Percentiles rank a stretch among this genome's conserved stretches.
These are phyloP conservation scores for Folsomia manolachei DNA, from an alignment of 2,888 invertebrate species.

Conservation along the genomic window DNA sequence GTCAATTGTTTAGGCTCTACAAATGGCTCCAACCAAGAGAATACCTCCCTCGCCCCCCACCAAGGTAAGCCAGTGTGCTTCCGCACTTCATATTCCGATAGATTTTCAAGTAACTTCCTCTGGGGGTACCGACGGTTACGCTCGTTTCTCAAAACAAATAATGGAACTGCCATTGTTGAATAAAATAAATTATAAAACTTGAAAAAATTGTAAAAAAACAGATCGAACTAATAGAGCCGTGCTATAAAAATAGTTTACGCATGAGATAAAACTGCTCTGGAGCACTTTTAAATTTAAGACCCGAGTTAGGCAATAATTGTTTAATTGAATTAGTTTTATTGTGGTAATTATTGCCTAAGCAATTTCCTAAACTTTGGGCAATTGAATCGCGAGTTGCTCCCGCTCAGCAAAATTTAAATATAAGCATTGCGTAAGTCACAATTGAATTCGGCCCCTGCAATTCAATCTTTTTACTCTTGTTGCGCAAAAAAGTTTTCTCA, in stretches of 20 bases:
- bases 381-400: background rate
- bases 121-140: background rate
- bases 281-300: background rate
- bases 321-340: background rate
- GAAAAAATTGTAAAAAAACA: background rate
- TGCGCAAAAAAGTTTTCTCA: too few relatives aligned
- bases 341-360: background rate
- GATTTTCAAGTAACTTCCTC: background rate
- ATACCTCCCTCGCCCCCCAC: background rate
- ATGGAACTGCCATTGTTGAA: background rate
- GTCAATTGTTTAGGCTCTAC: background rate
- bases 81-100: background rate
- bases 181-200: background rate
- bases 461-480: too few relatives aligned
- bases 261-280: background rate
- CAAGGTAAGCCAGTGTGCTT: constrained; percentile 2
- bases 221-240: background rate
- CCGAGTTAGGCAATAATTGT: background rate
- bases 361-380: background rate
- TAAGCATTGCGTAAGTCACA: background rate
- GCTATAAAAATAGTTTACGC: background rate
- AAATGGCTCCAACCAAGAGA: background rate
- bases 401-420: background rate
- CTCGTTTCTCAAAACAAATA: background rate
- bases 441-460: background rate